A percentile compares a stretch with the other conserved stretches of the same genome.
Conservation (phyloP, 2,888 invertebrate species). For the Pseudoips prasinana region DNA sequence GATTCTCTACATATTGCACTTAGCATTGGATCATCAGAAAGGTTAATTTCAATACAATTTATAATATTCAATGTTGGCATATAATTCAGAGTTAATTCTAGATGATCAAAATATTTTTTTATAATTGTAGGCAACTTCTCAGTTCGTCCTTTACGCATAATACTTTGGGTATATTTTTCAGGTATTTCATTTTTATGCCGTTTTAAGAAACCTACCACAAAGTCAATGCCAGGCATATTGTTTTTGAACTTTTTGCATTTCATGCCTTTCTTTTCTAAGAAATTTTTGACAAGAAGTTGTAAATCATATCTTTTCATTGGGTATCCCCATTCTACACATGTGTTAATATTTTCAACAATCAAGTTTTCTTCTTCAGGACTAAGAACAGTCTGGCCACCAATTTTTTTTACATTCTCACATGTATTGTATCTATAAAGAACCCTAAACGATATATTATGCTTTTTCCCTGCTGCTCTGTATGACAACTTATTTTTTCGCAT, state of each 20-base stretch:
- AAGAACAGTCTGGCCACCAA: slow-evolving; percentile 16
- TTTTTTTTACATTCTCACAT: too few relatives aligned
- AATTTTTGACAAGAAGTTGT: background rate
- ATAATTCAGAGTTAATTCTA: slow-evolving; percentile 8
- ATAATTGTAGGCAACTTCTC: background rate
- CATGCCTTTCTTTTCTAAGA: slow-evolving; percentile 1
- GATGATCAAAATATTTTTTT: slow-evolving; percentile 1
- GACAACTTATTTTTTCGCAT: too few relatives aligned
- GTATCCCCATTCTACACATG: slow-evolving; percentile 19
- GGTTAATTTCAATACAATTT: background rate
- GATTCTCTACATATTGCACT: background rate
- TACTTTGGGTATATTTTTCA: background rate
- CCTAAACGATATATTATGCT: too few relatives aligned
- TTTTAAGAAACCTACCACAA: slow-evolving; percentile 1
- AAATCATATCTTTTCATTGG: slow-evolving; percentile 13
- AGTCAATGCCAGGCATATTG: slow-evolving; percentile 6
- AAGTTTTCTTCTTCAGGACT: slow-evolving; percentile 8
- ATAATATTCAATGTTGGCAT: slow-evolving; percentile 4
- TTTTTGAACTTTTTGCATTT: slow-evolving; percentile 4
- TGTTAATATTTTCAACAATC: slow-evolving; percentile 15
- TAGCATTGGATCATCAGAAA: background rate
- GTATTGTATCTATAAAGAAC: too few relatives aligned
- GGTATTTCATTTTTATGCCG: slow-evolving; percentile 5
- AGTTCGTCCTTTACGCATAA: background rate
- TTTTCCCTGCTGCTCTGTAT: too few relatives aligned